Evolutionary conservation across 2,113 vertebrate genomes (phyloP).

Genomic region (Ammodytes marinus): DNA sequence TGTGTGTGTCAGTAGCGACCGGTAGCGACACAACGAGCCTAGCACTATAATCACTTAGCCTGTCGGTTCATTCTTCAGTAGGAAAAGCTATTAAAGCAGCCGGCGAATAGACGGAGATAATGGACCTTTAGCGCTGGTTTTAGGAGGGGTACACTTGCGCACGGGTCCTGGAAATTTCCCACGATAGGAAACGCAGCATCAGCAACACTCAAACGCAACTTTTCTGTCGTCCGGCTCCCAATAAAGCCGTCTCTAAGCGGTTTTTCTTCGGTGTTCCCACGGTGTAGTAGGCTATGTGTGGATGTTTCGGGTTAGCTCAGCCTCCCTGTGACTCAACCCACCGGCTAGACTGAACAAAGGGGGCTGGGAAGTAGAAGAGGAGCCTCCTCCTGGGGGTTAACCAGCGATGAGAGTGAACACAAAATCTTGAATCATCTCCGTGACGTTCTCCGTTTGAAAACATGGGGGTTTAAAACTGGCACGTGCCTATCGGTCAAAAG

Average conservation of each 20-base stretch:
- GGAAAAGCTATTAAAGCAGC: conserved; percentile 11
- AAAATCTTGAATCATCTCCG: conserved; percentile 30
- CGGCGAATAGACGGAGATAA: neutral
- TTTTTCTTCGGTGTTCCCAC: conserved; percentile 23
- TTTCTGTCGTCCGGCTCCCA: neutral
- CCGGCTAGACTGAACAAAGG: conserved; percentile 80
- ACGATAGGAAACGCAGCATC: conserved; percentile 54
- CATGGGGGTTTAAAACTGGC: neutral
- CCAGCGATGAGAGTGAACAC: conserved; percentile 41
- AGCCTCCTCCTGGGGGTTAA: conserved; percentile 77
- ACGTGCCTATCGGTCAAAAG: neutral
- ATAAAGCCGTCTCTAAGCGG: too few relatives aligned
- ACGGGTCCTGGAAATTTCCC: neutral
- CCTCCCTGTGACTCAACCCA: conserved; percentile 76
- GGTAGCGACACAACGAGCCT: too few relatives aligned
- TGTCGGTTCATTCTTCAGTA: conserved; percentile 27
- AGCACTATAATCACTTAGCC: conserved; percentile 26
- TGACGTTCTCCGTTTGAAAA: conserved; percentile 9
- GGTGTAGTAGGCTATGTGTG: too few relatives aligned
- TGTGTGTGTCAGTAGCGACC: conserved; percentile 35
- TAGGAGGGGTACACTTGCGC: neutral
- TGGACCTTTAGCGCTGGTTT: neutral
- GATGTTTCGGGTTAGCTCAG: conserved; percentile 34
- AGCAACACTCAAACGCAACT: conserved; percentile 52
- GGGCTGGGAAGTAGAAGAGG: conserved; percentile 69